These are phyloP conservation scores for Ariopsis seemanni DNA, from an alignment of 2,113 vertebrate species.

Conservation along the genomic window DNA sequence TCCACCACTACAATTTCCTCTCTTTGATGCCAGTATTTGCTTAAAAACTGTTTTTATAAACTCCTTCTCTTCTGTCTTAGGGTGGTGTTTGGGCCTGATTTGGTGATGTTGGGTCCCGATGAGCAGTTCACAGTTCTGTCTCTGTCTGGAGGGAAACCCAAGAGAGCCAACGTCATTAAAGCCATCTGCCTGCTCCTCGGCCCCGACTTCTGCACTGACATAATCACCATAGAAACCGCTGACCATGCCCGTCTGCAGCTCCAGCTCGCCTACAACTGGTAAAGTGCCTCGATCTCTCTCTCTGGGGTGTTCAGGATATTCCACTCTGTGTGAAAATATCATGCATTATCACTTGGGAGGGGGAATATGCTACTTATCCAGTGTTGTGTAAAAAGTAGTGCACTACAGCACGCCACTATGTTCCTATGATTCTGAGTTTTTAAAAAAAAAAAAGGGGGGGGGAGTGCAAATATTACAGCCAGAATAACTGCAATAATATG, in stretches of 20 bases:
- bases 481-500: background rate
- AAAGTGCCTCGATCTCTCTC: background rate
- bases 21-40: background rate
- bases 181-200: constrained; percentile 85
- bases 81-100: constrained; percentile 87
- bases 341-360: background rate
- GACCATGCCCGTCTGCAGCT: constrained; percentile 89
- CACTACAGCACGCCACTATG: background rate
- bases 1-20: background rate
- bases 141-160: constrained; percentile 84
- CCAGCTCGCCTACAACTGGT: constrained; percentile 92
- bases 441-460: background rate
- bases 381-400: background rate
- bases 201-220: constrained; percentile 87
- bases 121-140: constrained; percentile 89
- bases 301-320: background rate
- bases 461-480: background rate
- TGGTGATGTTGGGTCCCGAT: constrained; percentile 85
- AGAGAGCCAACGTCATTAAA: constrained; percentile 81
- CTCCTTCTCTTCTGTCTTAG: constrained; percentile 57
- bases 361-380: background rate
- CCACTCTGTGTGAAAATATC: background rate
- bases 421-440: background rate
- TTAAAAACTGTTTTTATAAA: background rate
- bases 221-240: constrained; percentile 87